Percentiles rank a stretch among this genome's conserved stretches.
phyloP scores from a whole-genome alignment of 2,113 vertebrate species.

The Leptobrachium leishanense region DNA sequence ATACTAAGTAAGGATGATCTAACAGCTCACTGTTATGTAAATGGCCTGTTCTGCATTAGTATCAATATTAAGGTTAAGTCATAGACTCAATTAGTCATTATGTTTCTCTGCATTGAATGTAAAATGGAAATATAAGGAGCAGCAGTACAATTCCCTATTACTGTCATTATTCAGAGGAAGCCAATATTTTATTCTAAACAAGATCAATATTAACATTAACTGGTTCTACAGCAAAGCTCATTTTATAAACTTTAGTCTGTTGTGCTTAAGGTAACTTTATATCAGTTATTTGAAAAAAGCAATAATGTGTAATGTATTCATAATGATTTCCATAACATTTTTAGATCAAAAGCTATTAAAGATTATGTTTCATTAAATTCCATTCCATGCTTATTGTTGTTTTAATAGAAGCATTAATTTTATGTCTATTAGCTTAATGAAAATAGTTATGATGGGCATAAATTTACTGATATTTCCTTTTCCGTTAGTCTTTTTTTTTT shows the following conservation, averaged over 20 bases:
- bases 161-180: constrained; percentile 42
- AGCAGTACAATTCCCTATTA: constrained; percentile 41
- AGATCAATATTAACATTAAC: constrained; percentile 57
- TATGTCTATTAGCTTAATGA: constrained; percentile 46
- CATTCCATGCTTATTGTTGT: constrained; percentile 48
- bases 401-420: constrained; percentile 57
- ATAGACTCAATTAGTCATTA: constrained; percentile 20
- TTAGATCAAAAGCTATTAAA: constrained; percentile 50
- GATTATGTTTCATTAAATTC: constrained; percentile 52
- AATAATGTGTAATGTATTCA: constrained; percentile 52
- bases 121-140: not conserved
- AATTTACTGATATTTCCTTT: constrained; percentile 8
- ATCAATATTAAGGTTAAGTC: constrained; percentile 48
- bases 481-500: not conserved
- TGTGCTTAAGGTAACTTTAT: constrained; percentile 58
- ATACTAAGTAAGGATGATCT: constrained; percentile 38
- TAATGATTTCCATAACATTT: constrained; percentile 56
- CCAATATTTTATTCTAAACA: constrained; percentile 51
- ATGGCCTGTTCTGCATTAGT: constrained; percentile 32
- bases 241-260: constrained; percentile 56
- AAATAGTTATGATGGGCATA: not conserved
- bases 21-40: constrained; percentile 26
- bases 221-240: constrained; percentile 60
- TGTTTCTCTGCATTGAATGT: constrained; percentile 29
- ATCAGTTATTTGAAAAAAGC: constrained; percentile 57